Conservation (phyloP, 2,888 invertebrate genomes). For the Criorhina ranunculi region DNA sequence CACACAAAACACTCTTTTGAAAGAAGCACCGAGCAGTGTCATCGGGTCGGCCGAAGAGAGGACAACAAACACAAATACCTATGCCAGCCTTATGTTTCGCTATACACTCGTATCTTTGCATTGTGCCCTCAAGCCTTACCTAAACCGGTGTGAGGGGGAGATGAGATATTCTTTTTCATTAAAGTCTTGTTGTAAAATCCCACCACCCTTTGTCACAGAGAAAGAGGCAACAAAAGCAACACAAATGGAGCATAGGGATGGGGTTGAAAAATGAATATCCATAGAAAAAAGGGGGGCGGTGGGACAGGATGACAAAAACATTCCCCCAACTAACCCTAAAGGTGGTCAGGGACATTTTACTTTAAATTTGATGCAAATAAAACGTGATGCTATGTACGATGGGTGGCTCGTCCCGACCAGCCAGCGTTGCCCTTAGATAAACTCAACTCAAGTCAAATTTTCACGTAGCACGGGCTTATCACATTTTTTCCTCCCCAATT, state of each 20-base stretch:
- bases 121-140: background rate
- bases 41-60: constrained; percentile 50
- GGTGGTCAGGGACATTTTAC: constrained; percentile 73
- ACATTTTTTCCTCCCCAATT: background rate
- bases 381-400: constrained; percentile 53
- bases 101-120: constrained; percentile 1
- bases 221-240: constrained; percentile 36
- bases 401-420: background rate
- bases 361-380: constrained; percentile 66
- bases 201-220: constrained; percentile 13
- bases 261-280: constrained; percentile 46
- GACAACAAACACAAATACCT: constrained; percentile 13
- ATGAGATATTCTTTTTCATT: constrained; percentile 53
- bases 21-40: constrained; percentile 31
- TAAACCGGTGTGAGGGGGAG: constrained; percentile 7
- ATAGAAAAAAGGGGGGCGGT: constrained; percentile 36
- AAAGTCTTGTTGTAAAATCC: constrained; percentile 62
- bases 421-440: constrained; percentile 35
- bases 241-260: constrained; percentile 2
- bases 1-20: constrained; percentile 57
- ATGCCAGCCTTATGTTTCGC: constrained; percentile 5
- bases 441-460: constrained; percentile 47
- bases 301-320: constrained; percentile 33
- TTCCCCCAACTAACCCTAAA: constrained; percentile 49
- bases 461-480: constrained; percentile 53